A percentile compares a stretch with the other conserved stretches of the same genome.
Evolutionary conservation across 1,140 invertebrate species (phyloP).

Genomic region (Lucilia cuprina): DNA sequence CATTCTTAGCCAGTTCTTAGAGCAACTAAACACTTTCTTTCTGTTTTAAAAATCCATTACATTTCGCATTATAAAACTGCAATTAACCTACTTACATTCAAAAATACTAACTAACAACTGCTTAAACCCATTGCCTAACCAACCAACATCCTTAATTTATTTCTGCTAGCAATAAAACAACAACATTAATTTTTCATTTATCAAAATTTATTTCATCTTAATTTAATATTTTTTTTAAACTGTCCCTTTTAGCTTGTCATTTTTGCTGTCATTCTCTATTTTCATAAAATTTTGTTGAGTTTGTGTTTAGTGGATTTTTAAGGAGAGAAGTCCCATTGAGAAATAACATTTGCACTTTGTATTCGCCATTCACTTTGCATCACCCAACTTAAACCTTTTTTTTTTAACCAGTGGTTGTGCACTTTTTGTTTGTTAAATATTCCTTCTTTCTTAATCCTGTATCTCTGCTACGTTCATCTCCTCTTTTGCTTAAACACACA

Average conservation of each 20-base stretch:
- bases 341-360: conserved; percentile 11
- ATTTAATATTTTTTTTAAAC: not conserved
- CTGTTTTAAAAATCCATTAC: too few relatives aligned
- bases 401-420: not conserved
- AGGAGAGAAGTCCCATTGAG: not conserved
- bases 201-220: not conserved
- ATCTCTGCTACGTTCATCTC: not conserved
- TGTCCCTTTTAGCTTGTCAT: not conserved
- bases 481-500: not conserved
- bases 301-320: not conserved
- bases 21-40: too few relatives aligned
- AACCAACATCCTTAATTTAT: too few relatives aligned
- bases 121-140: too few relatives aligned
- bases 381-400: not conserved
- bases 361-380: not conserved
- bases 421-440: not conserved
- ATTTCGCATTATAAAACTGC: too few relatives aligned
- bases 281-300: not conserved
- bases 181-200: not conserved
- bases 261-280: not conserved
- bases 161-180: too few relatives aligned
- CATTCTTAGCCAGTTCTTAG: too few relatives aligned
- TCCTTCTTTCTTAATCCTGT: not conserved
- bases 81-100: too few relatives aligned
- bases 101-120: too few relatives aligned